Base-by-base conservation (phyloP, 2,113 vertebrate species). In the Megaceryle maxima region DNA sequence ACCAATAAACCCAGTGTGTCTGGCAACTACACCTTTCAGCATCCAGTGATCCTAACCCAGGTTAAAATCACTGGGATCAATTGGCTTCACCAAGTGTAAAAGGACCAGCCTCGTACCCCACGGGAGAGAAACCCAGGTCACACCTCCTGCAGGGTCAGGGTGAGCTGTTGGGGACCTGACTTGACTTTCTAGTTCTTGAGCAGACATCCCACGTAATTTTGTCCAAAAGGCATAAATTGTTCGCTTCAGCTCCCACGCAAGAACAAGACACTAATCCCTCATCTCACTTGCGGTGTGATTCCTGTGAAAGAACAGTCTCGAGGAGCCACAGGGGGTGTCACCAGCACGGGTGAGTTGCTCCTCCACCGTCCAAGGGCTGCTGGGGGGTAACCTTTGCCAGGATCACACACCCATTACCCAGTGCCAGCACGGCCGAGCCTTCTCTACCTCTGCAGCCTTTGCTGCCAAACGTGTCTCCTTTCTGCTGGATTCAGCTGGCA, bases 401-500 rank as follows among this genome's bases (percentile, higher is more conserved):
- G 76, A 48, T 94, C 39, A 0, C 37, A 48, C 91, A 79, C 18
- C 73, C 91, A 91, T 89, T 85, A 89, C 84, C 81, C 75, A 81
- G 80, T 0, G 0, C 51, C 0, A 0, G 33, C 1, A 0, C 0
- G 1, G 37, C 62, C 24, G 44, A 77, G 75, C 41, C 67, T 37
- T 10, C 76, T 72, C 76, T 59, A 68, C 46, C 68, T 46, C 13
- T 3, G 24, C 72, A 55, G 82, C 60, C 50, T 55, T 6, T 48
- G 68, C 84, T 69, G 63, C 1, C 0, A 59, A 70, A 75, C 46
- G 18, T 7, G 17, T 69, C 83, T 91, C 59, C 85, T 51, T 67
- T 31, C 85, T 86, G 79, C 92, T 4, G 16, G 14, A 39, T 63
- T 67, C 92, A 90, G 83, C 93, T 90, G 84, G 70, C 1, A 0